A percentile compares a stretch with the other conserved stretches of the same genome.
Evolutionary conservation across 2,797 vertebrate species (phyloP).

Genomic region (Pangasius krempfi): DNA sequence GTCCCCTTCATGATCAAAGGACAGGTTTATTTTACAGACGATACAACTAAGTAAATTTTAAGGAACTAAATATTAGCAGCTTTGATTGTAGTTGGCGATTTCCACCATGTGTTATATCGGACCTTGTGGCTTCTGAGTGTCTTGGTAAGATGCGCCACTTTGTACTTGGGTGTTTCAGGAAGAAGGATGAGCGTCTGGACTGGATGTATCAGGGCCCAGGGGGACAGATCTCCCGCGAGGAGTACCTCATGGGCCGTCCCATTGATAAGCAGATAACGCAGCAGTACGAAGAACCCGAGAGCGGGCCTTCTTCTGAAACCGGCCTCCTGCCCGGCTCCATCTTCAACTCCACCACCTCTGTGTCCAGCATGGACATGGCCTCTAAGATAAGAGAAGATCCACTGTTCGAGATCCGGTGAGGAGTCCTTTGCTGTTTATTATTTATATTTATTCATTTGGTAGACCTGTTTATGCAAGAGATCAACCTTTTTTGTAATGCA

Average conservation of each 20-base stretch:
- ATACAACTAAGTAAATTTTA: not conserved
- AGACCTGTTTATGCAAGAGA: not conserved
- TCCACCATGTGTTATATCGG: too few species aligned
- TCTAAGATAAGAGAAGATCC: constrained; percentile 96
- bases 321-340: constrained; percentile 94
- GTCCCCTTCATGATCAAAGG: not conserved
- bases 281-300: constrained; percentile 85
- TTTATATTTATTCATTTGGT: not conserved
- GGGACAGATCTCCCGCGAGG: constrained; percentile 90
- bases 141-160: not conserved
- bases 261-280: constrained; percentile 93
- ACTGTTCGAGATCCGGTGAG: constrained; percentile 90
- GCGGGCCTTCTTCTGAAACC: constrained; percentile 83
- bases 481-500: not conserved
- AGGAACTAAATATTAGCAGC: not conserved
- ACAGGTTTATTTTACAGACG: not conserved
- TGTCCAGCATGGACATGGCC: constrained; percentile 87
- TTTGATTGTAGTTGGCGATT: not conserved
- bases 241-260: constrained; percentile 91
- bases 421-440: not conserved
- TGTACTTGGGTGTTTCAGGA: constrained; percentile 71
- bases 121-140: not conserved
- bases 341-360: constrained; percentile 78
- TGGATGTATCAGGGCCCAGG: constrained; percentile 98
- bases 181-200: constrained; percentile 92